Percentiles rank a stretch among this genome's conserved stretches.
phyloP scores from a whole-genome alignment of 2,113 vertebrate genomes.

The Anolis sagrei region DNA sequence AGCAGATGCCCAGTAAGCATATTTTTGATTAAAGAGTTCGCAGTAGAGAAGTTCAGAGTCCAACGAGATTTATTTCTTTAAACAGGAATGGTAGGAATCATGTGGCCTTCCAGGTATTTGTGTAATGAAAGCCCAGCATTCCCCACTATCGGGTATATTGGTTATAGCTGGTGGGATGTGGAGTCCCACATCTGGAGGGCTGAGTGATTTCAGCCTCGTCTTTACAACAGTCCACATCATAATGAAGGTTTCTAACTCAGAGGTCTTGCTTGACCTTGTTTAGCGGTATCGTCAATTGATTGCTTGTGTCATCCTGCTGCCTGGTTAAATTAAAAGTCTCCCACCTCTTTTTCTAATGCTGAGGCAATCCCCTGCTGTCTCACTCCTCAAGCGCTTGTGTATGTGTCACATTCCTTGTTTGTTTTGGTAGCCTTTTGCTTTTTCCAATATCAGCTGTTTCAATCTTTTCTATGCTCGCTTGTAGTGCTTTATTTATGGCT shows the following conservation, averaged over 20 bases:
- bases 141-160: no score
- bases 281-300: not conserved
- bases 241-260: not conserved
- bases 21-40: not conserved
- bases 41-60: not conserved
- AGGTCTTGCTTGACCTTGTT: not conserved
- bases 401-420: not conserved
- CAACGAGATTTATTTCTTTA: not conserved
- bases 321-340: not conserved
- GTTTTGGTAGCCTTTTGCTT: not conserved
- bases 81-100: no score
- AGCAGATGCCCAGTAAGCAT: not conserved
- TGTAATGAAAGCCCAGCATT: no score
- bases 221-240: not conserved
- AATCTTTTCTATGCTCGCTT: not conserved
- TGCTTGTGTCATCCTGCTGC: conserved; percentile 1
- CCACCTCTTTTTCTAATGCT: not conserved
- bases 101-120: no score
- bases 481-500: not conserved
- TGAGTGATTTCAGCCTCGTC: no score
- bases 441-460: not conserved
- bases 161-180: no score
- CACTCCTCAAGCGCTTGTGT: not conserved
- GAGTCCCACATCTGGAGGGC: no score
- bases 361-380: not conserved